Conservation (phyloP, 2,113 vertebrate species). For the Oophaga pumilio region DNA sequence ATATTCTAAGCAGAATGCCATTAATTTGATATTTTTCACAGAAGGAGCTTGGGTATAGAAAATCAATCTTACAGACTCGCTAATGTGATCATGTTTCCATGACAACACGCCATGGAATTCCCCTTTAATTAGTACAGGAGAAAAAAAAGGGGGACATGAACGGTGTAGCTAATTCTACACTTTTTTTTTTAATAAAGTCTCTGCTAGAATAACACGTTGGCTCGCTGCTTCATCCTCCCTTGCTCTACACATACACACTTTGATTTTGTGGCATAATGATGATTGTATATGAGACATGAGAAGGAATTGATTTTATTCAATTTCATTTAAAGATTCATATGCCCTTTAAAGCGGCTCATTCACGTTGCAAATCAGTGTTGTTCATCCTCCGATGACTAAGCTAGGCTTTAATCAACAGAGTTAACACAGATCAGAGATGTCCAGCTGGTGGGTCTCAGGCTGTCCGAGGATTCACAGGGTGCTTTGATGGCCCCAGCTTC, state of each 20-base stretch:
- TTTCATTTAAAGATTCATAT: background rate
- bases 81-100: background rate
- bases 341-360: background rate
- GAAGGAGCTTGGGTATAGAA: background rate
- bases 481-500: background rate
- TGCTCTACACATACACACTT: background rate
- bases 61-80: background rate
- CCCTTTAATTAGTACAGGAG: too few relatives aligned
- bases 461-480: background rate
- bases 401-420: background rate
- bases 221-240: background rate
- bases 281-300: background rate
- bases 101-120: background rate
- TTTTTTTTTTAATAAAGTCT: background rate
- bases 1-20: too few relatives aligned
- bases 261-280: background rate
- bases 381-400: background rate
- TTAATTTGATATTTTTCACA: too few relatives aligned
- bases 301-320: background rate
- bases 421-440: background rate
- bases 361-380: background rate
- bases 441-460: background rate
- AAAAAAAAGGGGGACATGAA: too few relatives aligned
- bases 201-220: background rate
- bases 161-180: background rate